Conservation (phyloP, 2,797 vertebrate species). For the Cichlasoma orientale region DNA sequence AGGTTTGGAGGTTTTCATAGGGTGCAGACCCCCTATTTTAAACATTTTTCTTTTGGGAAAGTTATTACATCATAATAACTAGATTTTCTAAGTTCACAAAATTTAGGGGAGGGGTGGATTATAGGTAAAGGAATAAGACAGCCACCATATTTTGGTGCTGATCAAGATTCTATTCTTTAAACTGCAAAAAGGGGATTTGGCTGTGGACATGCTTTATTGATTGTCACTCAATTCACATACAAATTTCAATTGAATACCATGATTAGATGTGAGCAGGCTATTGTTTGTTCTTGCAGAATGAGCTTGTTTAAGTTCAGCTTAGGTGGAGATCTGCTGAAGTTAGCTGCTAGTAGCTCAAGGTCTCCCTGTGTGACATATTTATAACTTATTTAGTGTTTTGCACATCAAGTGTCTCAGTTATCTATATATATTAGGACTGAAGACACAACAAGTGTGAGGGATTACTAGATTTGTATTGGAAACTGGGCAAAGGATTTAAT, state of each 20-base stretch:
- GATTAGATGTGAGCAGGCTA: not conserved
- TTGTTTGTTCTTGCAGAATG: not conserved
- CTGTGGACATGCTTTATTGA: not conserved
- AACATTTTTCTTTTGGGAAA: no score
- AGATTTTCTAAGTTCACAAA: not conserved
- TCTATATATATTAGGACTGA: not conserved
- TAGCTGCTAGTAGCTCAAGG: not conserved
- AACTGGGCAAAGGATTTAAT: not conserved
- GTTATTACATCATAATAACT: not conserved
- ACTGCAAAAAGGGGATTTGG: not conserved
- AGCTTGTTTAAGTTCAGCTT: not conserved
- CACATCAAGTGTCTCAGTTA: not conserved
- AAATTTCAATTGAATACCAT: not conserved
- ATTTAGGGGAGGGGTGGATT: no score
- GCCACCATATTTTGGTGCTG: not conserved
- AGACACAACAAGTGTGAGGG: not conserved
- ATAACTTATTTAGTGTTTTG: not conserved
- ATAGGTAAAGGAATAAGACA: no score
- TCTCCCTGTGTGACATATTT: not conserved
- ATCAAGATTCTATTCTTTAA: fast-evolving
- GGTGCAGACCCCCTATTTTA: no score
- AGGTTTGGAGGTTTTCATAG: no score
- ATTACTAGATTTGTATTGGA: not conserved
- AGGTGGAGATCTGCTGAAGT: not conserved
- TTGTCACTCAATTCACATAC: not conserved